Percentiles rank a stretch among this genome's conserved stretches.
Evolutionary conservation across 2,888 invertebrate genomes (phyloP).

Genomic region (Nomada fabriciana): DNA sequence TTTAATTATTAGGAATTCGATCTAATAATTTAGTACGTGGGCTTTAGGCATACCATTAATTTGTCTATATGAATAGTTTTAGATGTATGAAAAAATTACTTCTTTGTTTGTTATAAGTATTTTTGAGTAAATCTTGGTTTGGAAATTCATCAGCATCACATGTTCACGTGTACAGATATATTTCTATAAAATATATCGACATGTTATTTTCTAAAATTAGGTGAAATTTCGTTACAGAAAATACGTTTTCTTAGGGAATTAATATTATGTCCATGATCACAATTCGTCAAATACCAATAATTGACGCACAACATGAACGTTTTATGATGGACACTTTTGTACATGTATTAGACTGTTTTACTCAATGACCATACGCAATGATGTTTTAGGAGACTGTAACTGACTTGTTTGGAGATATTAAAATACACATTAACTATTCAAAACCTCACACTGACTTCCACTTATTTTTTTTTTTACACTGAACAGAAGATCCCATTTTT

Average conservation of each 20-base stretch:
- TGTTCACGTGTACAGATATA: conserved; percentile 45
- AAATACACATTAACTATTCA: conserved; percentile 78
- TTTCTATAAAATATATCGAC: conserved; percentile 51
- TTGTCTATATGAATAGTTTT: background rate
- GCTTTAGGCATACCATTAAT: background rate
- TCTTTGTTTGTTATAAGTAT: background rate
- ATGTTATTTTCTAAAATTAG: conserved; percentile 50
- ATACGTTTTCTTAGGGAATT: conserved; percentile 51
- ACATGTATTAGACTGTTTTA: conserved; percentile 75
- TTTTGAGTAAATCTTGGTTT: conserved; percentile 66
- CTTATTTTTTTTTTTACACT: conserved; percentile 66
- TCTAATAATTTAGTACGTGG: background rate
- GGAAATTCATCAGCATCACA: conserved; percentile 43
- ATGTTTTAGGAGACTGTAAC: conserved; percentile 80
- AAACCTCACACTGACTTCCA: conserved; percentile 74
- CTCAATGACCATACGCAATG: conserved; percentile 77
- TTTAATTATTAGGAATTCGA: background rate
- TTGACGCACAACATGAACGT: conserved; percentile 69
- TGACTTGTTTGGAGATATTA: conserved; percentile 78
- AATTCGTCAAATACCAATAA: conserved; percentile 65
- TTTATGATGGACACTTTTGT: conserved; percentile 71
- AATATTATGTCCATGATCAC: conserved; percentile 58
- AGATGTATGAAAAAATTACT: background rate
- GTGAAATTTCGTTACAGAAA: conserved; percentile 36
- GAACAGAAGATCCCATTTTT: conserved; percentile 41